Percentiles rank a stretch among this genome's conserved stretches.
phyloP scores from a whole-genome alignment of 2,888 invertebrate species.

The Chalcosyrphus nemorum region DNA sequence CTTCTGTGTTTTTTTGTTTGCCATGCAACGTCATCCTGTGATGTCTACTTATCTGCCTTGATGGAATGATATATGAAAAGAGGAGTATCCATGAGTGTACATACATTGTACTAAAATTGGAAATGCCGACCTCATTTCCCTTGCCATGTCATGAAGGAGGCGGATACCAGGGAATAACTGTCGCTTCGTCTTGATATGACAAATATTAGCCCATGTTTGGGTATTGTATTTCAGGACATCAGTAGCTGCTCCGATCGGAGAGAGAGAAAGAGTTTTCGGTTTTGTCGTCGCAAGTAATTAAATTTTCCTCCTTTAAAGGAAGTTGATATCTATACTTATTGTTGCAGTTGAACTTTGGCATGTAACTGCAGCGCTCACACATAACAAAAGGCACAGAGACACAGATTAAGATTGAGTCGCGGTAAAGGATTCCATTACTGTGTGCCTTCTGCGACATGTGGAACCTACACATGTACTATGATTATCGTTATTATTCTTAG shows the following conservation, averaged over 20 bases:
- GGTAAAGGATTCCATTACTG: constrained; percentile 37
- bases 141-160: constrained; percentile 14
- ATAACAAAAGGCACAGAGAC: background rate
- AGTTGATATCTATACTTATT: constrained; percentile 35
- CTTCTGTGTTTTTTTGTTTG: constrained; percentile 2
- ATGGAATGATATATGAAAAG: constrained; percentile 59
- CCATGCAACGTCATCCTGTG: constrained; percentile 50
- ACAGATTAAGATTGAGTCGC: background rate
- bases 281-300: constrained; percentile 40
- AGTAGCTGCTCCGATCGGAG: constrained; percentile 53
- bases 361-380: background rate
- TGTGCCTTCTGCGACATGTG: constrained; percentile 4
- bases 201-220: constrained; percentile 64
- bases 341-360: constrained; percentile 59
- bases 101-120: constrained; percentile 51
- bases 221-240: constrained; percentile 36
- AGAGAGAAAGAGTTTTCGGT: background rate
- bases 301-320: constrained; percentile 13
- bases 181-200: constrained; percentile 56
- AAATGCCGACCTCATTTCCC: constrained; percentile 64
- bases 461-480: constrained; percentile 21
- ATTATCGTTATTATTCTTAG: constrained; percentile 54
- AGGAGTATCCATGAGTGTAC: background rate
- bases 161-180: constrained; percentile 10
- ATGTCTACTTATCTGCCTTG: constrained; percentile 62